Evolutionary conservation across 2,113 vertebrate species (phyloP).

Genomic region (Crotalus horridus): DNA sequence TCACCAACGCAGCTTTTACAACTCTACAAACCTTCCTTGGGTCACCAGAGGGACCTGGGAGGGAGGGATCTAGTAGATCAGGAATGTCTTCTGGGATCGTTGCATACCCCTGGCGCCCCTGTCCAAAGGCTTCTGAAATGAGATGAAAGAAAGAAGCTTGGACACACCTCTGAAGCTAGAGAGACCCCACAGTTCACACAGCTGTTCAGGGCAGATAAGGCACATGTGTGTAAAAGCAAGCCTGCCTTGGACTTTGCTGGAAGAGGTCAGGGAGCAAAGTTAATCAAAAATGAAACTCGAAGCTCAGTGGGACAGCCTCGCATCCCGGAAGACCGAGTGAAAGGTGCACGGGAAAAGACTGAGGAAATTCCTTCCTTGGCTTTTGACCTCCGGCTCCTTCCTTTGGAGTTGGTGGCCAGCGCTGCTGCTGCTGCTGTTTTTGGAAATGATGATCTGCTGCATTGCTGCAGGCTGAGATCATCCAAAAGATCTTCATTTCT

Average conservation of each 20-base stretch:
- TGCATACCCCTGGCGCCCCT: not conserved
- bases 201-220: not conserved
- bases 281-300: not conserved
- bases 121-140: not conserved
- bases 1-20: not conserved
- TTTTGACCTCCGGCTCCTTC: not conserved
- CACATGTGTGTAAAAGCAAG: not conserved
- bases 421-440: not conserved
- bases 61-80: not conserved
- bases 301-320: too few species aligned
- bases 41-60: not conserved
- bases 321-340: not conserved
- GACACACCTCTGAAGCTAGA: not conserved
- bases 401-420: not conserved
- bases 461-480: not conserved
- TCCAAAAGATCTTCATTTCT: not conserved
- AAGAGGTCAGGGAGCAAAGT: not conserved
- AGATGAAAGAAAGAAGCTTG: not conserved
- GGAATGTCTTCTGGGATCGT: not conserved
- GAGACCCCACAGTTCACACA: not conserved
- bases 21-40: not conserved
- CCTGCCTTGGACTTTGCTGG: not conserved
- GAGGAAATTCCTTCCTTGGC: not conserved
- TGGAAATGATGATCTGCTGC: not conserved
- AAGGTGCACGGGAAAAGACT: not conserved